phyloP scores from a whole-genome alignment of 2,113 vertebrate genomes.

The Phaetusa simplex region DNA sequence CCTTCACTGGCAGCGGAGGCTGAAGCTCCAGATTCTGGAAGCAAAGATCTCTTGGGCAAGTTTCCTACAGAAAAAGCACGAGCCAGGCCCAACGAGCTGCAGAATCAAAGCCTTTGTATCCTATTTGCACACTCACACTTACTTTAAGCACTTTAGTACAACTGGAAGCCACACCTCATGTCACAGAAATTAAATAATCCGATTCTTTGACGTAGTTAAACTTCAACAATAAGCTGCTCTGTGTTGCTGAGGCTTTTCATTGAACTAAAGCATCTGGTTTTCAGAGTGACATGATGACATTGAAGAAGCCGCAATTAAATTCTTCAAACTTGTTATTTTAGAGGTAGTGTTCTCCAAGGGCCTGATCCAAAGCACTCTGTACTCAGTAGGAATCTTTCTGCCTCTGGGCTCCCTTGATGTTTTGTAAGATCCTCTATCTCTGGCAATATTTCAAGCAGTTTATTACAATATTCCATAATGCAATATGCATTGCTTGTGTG shows the following conservation, averaged over 20 bases:
- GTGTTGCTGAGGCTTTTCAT: background rate
- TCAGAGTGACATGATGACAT: background rate
- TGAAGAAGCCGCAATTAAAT: background rate
- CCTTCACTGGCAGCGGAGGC: background rate
- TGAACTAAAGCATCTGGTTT: background rate
- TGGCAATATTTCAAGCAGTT: conserved; percentile 2
- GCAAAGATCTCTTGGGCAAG: background rate
- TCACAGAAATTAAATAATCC: background rate
- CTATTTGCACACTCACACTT: background rate
- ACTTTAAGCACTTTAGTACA: background rate
- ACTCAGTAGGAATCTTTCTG: background rate
- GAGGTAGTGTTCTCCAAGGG: background rate
- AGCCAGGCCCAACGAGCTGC: background rate
- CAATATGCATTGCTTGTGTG: background rate
- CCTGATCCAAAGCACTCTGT: background rate
- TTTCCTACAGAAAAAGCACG: background rate
- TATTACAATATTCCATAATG: background rate
- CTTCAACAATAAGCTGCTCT: background rate
- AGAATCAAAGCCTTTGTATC: background rate
- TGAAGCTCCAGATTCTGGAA: background rate
- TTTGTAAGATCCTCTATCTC: background rate
- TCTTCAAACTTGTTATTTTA: background rate
- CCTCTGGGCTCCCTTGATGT: background rate
- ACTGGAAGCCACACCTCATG: background rate
- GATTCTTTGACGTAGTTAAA: background rate